A percentile compares a stretch with the other conserved stretches of the same genome.
These are phyloP conservation scores for Selenia dentaria DNA, from an alignment of 2,888 invertebrate species.

Conservation along the genomic window DNA sequence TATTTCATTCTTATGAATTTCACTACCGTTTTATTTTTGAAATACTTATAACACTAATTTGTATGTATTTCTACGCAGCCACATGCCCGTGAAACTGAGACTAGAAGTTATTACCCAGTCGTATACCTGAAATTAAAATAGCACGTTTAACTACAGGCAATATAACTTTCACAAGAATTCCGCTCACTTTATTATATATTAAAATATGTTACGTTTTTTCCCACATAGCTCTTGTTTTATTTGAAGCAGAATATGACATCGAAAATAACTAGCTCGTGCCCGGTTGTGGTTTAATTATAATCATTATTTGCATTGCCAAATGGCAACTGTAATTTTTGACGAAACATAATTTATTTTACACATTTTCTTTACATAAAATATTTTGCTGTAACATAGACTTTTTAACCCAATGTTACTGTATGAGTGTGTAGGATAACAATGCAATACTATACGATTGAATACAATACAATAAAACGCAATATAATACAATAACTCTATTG, in stretches of 20 bases:
- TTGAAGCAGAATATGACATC: slow-evolving; percentile 21
- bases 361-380: too few relatives aligned
- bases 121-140: slow-evolving; percentile 10
- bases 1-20: too few relatives aligned
- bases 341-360: slow-evolving; percentile 2
- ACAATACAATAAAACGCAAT: too few relatives aligned
- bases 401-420: too few relatives aligned
- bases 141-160: slow-evolving; percentile 7
- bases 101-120: slow-evolving; percentile 7
- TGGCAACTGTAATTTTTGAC: slow-evolving; percentile 33
- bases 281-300: slow-evolving; percentile 48
- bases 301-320: slow-evolving; percentile 49
- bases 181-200: slow-evolving; percentile 9
- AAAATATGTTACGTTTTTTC: slow-evolving; percentile 14
- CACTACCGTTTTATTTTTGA: too few relatives aligned
- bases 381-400: too few relatives aligned
- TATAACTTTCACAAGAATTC: slow-evolving; percentile 11
- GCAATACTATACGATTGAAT: too few relatives aligned
- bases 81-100: slow-evolving; percentile 15
- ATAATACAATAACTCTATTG: too few relatives aligned
- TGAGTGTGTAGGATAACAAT: too few relatives aligned
- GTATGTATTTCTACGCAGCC: slow-evolving; percentile 2
- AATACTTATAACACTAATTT: too few relatives aligned
- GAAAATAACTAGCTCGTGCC: slow-evolving; percentile 47
- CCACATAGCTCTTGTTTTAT: slow-evolving; percentile 4